phyloP scores from a whole-genome alignment of 2,797 vertebrate species.

The Gila robusta region DNA sequence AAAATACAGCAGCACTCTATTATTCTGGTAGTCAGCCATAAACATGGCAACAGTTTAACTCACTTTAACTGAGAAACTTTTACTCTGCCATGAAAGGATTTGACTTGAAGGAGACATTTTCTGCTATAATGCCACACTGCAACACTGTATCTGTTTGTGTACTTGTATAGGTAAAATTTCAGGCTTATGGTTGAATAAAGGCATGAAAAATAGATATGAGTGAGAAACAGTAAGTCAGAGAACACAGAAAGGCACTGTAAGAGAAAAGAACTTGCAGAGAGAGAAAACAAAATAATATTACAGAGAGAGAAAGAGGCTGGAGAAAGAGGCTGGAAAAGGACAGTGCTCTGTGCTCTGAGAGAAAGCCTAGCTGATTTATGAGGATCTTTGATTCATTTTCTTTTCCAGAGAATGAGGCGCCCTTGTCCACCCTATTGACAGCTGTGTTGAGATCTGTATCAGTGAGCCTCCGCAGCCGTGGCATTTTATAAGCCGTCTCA shows the following conservation, averaged over 20 bases:
- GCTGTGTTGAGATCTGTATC: constrained; percentile 56
- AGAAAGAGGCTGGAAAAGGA: constrained; percentile 16
- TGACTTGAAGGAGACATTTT: background rate
- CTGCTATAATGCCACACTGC: background rate
- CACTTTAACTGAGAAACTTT: background rate
- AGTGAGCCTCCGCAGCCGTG: constrained; percentile 22
- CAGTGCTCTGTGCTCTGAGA: background rate
- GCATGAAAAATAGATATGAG: background rate
- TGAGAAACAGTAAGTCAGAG: background rate
- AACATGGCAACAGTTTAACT: background rate
- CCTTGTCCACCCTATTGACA: constrained; percentile 46
- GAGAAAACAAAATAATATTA: background rate
- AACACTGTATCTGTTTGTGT: background rate
- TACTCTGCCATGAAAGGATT: background rate
- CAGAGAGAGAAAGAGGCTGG: too few relatives aligned
- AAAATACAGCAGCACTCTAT: background rate
- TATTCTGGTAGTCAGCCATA: background rate
- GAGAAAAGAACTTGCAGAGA: background rate
- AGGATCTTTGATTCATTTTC: constrained; percentile 45
- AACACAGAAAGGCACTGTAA: background rate
- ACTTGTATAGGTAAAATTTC: background rate
- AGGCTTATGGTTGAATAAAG: background rate
- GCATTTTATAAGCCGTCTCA: constrained; percentile 47
- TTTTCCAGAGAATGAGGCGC: constrained; percentile 9
- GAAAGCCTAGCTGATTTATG: constrained; percentile 47